Conservation (phyloP, 2,113 vertebrate species). For the Burhinus bistriatus region DNA sequence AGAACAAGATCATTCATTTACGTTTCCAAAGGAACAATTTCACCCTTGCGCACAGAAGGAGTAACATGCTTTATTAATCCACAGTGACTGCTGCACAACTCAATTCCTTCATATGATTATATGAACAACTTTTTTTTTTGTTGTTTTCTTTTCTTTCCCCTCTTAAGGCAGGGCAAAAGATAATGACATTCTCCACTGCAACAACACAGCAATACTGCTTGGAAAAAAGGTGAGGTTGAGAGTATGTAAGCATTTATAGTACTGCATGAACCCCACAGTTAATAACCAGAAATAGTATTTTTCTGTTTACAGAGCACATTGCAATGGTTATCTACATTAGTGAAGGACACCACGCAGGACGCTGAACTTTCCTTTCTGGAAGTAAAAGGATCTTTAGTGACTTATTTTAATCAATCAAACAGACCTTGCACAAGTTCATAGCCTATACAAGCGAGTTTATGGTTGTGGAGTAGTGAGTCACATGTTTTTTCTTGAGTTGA, state of each 20-base stretch:
- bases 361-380: background rate
- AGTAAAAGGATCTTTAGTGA: background rate
- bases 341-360: background rate
- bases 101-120: background rate
- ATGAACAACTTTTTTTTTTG: background rate
- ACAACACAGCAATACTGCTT: background rate
- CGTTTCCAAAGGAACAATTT: background rate
- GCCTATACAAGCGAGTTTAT: background rate
- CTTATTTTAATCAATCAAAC: background rate
- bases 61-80: background rate
- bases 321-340: background rate
- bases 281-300: background rate
- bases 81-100: background rate
- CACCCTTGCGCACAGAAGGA: background rate
- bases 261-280: background rate
- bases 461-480: background rate
- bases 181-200: background rate
- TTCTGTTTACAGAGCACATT: background rate
- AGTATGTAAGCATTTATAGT: background rate
- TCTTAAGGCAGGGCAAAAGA: background rate
- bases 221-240: background rate
- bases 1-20: background rate
- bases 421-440: background rate
- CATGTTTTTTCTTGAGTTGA: background rate
- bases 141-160: no score